Percentiles rank a stretch among this genome's conserved stretches.
phyloP scores from a whole-genome alignment of 2,113 vertebrate genomes.

The Holacanthus passer region DNA sequence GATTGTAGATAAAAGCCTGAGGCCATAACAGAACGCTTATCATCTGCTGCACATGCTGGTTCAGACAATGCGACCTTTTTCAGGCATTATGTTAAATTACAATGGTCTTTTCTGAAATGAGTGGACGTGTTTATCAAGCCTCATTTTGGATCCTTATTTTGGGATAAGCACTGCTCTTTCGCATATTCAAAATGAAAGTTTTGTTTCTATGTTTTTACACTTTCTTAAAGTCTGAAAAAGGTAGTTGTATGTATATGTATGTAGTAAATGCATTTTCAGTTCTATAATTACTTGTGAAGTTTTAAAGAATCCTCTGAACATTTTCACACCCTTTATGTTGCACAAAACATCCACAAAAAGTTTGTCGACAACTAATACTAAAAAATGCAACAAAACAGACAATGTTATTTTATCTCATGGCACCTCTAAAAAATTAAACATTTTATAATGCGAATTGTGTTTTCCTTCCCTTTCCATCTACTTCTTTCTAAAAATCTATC shows the following conservation, averaged over 20 bases:
- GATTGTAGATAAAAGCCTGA: conserved; percentile 70
- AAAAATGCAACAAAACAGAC: background rate
- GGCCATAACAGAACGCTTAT: conserved; percentile 57
- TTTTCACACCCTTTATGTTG: background rate
- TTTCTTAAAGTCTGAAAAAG: background rate
- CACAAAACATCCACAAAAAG: background rate
- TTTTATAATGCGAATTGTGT: background rate
- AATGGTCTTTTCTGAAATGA: conserved; percentile 34
- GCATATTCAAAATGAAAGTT: background rate
- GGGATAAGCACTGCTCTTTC: conserved; percentile 8
- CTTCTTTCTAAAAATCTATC: background rate
- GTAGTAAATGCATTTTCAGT: background rate
- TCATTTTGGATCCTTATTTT: background rate
- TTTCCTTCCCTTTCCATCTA: background rate
- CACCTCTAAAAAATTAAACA: too few species aligned
- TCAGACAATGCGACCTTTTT: conserved; percentile 62
- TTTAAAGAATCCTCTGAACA: background rate
- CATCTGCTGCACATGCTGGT: conserved; percentile 58
- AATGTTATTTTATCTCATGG: background rate
- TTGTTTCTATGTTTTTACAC: background rate
- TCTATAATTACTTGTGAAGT: background rate
- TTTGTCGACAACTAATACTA: background rate
- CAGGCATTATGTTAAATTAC: conserved; percentile 58
- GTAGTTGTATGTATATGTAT: background rate
- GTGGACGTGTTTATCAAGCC: background rate